These are phyloP conservation scores for Gorsachius goisagi DNA, from an alignment of 2,113 vertebrate genomes.

Conservation along the genomic window DNA sequence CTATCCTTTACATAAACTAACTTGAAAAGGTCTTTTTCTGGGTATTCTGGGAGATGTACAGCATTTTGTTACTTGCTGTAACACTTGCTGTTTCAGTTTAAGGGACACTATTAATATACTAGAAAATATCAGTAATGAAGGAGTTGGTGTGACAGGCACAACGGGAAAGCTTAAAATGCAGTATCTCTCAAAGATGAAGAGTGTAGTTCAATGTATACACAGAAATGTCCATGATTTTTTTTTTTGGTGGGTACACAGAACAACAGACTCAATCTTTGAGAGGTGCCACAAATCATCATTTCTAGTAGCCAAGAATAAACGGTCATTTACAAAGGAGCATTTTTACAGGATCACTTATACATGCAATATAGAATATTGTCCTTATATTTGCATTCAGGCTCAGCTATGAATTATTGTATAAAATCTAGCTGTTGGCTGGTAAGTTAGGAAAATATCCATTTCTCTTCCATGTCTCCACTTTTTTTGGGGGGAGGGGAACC, in stretches of 20 bases:
- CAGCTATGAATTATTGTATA: not conserved
- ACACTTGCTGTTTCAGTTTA: not conserved
- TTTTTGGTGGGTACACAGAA: not conserved
- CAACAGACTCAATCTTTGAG: not conserved
- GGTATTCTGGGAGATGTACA: not conserved
- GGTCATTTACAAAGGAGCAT: not conserved
- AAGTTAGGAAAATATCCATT: not conserved
- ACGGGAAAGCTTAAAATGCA: not conserved
- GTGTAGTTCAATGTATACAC: not conserved
- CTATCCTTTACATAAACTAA: not conserved
- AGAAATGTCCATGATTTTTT: not conserved
- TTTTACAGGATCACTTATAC: not conserved
- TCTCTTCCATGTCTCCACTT: not conserved
- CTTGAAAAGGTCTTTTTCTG: not conserved
- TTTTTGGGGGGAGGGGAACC: fast-evolving
- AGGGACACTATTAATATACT: not conserved
- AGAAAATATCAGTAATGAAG: not conserved
- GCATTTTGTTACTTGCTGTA: not conserved
- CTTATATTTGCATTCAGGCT: not conserved
- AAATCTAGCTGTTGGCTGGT: not conserved
- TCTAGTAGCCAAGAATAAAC: not conserved
- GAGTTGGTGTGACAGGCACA: not conserved
- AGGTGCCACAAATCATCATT: not conserved
- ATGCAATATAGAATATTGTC: not conserved
- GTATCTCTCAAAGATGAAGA: not conserved